Base-by-base conservation (phyloP, 2,888 invertebrate genomes). In the Rutpela maculata region DNA sequence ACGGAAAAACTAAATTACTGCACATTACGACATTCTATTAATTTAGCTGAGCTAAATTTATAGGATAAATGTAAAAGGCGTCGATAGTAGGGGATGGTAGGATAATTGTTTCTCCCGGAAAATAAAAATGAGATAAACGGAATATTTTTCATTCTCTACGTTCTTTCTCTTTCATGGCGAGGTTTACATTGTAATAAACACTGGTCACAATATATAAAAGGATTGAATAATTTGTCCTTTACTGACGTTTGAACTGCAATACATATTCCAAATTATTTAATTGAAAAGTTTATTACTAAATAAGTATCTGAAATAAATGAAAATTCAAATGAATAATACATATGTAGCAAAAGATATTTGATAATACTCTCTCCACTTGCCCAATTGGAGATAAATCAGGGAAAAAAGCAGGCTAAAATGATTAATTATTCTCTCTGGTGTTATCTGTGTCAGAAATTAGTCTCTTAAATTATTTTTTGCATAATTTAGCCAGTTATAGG, bases 1-100 rank as follows among this genome's bases (percentile, higher is more conserved):
- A 60, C 70, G 70, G 60, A 60, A 56, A 70, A 60, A 70, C 70
- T 43, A 70, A 70, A 70, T 60, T 60, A 35, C 60, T 38, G n/a
- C 70, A 19, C 70, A 70, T 70, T 70, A 70, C 15, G 19, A 43
- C 70, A 12, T 43, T 60, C 60, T 70, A 60, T 60, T 70, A 70
- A 70, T 70, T 70, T 43, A 60, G 35, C 15, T 17, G 59, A 19
- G 38, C 43, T 60, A 35, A 70, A 70, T 60, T 70, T 70, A 60
- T 56, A 19, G 17, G 43, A 11, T 17, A 31, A 57, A 69, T 31
- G 69, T 17, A 56, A 56, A 55, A 35, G 57, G 57, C 55, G 35
- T 65, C 65, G 43, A 65, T 65, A 31, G 60, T 12, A 60, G 15
- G 15, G 26, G 26, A 60, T n/a, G 31, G 19, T 60, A n/a, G 60